These are phyloP conservation scores for Spodoptera frugiperda DNA, from an alignment of 1,140 invertebrate species.

Conservation along the genomic window DNA sequence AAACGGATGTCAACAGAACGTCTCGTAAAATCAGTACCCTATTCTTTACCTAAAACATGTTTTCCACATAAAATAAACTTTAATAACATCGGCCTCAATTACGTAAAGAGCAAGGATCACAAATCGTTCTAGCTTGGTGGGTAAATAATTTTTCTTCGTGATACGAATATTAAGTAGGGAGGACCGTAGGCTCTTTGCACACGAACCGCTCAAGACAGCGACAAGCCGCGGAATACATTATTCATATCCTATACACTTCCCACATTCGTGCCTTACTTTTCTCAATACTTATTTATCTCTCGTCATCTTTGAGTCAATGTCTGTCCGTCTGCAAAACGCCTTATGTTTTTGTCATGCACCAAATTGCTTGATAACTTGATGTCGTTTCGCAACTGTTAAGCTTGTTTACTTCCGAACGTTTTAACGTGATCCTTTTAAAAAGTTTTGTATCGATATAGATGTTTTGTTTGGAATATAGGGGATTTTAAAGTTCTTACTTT, in stretches of 20 bases:
- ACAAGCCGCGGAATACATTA: background rate
- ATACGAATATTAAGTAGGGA: constrained; percentile 34
- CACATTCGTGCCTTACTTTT: background rate
- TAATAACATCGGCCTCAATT: constrained; percentile 43
- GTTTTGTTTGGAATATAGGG: background rate
- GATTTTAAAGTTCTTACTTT: background rate
- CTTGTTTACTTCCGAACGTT: constrained; percentile 10
- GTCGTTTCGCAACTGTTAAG: background rate
- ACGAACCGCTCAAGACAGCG: constrained; percentile 10
- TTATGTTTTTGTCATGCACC: constrained; percentile 1
- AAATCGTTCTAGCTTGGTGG: constrained; percentile 42
- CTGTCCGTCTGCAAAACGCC: constrained; percentile 3
- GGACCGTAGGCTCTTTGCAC: constrained; percentile 6
- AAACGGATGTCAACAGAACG: constrained; percentile 26
- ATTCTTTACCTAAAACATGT: constrained; percentile 40
- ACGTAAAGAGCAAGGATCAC: constrained; percentile 48
- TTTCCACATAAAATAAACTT: constrained; percentile 41
- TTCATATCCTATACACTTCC: background rate
- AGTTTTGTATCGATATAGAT: constrained; percentile 5
- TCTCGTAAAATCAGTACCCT: constrained; percentile 23
- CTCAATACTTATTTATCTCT: too few species aligned
- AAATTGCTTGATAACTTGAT: constrained; percentile 22
- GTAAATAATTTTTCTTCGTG: constrained; percentile 50
- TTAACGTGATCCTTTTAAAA: constrained; percentile 14
- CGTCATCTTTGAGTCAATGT: background rate